These are phyloP conservation scores for Conus betulinus DNA, from an alignment of 1,140 invertebrate genomes.

Conservation along the genomic window DNA sequence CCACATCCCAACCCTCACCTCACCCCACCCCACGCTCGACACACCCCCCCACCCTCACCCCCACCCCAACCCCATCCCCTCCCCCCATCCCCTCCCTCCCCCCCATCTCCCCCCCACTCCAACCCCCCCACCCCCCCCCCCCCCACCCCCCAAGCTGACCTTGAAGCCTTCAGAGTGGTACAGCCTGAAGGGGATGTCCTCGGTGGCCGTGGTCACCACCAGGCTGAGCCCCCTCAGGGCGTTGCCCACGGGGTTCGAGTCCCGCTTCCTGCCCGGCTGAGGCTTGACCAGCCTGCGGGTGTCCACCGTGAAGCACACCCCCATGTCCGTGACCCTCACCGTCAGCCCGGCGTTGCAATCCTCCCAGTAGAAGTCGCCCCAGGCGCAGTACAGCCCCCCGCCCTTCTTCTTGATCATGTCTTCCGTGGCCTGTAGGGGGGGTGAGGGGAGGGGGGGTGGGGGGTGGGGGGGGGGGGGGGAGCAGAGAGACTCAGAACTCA, in stretches of 20 bases:
- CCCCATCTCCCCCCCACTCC: no score
- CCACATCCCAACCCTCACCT: no score
- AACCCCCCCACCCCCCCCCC: no score
- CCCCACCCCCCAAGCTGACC: not conserved
- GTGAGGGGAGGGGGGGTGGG: not conserved
- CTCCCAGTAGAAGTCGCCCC: slow-evolving; percentile 51
- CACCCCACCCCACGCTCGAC: no score
- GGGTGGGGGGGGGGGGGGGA: no score
- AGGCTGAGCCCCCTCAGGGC: slow-evolving; percentile 44
- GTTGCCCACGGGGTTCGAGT: slow-evolving; percentile 43
- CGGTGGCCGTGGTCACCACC: slow-evolving; percentile 23
- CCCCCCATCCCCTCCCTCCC: no score
- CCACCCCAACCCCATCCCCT: no score
- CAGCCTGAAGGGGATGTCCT: slow-evolving; percentile 42
- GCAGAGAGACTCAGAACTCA: no score
- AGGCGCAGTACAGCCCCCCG: slow-evolving; percentile 42
- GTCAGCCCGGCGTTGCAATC: slow-evolving; percentile 28
- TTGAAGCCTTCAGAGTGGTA: slow-evolving; percentile 49
- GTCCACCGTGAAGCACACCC: slow-evolving; percentile 47
- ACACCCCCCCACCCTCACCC: no score
- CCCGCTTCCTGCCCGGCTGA: not conserved
- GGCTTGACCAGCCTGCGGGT: slow-evolving; percentile 29
- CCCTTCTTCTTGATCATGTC: slow-evolving; percentile 26
- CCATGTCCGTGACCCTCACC: slow-evolving; percentile 46
- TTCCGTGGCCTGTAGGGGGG: not conserved